Percentiles rank a stretch among this genome's conserved stretches.
Conservation (phyloP, 2,113 vertebrate species). For the Terrapene triunguis region DNA sequence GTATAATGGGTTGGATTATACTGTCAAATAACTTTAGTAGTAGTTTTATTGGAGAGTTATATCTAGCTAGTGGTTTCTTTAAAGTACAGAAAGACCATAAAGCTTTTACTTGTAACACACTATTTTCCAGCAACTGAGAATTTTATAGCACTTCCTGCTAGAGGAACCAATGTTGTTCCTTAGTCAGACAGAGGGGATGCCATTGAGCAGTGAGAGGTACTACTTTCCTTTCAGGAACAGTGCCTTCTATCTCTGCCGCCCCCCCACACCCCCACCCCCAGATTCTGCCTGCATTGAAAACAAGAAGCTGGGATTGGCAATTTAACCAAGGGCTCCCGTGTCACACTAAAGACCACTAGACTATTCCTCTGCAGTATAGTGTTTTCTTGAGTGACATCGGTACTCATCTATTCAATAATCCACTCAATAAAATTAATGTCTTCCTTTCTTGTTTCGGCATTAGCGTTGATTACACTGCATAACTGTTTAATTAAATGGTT, state of each 20-base stretch:
- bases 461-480: not conserved
- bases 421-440: not conserved
- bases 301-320: not conserved
- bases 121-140: not conserved
- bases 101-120: not conserved
- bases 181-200: not conserved
- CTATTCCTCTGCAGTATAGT: not conserved
- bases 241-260: not conserved
- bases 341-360: not conserved
- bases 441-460: not conserved
- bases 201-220: too few relatives aligned
- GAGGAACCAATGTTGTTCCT: not conserved
- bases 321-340: not conserved
- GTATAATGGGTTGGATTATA: not conserved
- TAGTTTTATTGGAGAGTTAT: not conserved
- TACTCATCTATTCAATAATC: not conserved
- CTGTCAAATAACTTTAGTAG: not conserved
- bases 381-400: not conserved
- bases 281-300: not conserved
- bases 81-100: not conserved
- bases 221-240: not conserved
- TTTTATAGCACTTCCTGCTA: not conserved
- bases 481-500: not conserved
- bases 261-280: fast-evolving
- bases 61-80: not conserved